These are phyloP conservation scores for Aegotheles bennettii DNA, from an alignment of 2,113 vertebrate genomes.

Conservation along the genomic window DNA sequence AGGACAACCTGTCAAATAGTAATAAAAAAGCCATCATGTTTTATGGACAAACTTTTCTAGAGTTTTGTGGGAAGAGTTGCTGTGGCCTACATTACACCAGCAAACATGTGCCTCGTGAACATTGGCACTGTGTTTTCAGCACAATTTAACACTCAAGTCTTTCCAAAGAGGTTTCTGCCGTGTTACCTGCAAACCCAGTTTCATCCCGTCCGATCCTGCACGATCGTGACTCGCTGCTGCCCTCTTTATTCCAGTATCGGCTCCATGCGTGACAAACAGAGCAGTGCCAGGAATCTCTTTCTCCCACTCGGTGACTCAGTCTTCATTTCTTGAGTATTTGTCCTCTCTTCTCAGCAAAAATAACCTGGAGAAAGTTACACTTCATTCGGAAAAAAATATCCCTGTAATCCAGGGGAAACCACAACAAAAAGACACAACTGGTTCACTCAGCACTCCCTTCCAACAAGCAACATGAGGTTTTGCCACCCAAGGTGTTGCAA, in stretches of 20 bases:
- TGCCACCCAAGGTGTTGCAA: neutral
- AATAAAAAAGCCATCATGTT: neutral
- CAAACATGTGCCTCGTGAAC: neutral
- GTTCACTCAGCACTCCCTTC: neutral
- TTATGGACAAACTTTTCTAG: neutral
- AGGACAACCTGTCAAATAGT: neutral
- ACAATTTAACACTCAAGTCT: neutral
- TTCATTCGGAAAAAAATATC: neutral
- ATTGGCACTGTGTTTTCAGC: rapidly evolving
- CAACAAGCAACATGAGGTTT: neutral
- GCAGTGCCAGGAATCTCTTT: neutral
- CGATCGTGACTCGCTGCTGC: neutral
- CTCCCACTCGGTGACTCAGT: neutral
- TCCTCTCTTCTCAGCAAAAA: neutral
- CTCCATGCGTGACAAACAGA: neutral
- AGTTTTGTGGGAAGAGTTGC: neutral
- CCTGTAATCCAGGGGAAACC: neutral
- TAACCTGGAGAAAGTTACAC: neutral
- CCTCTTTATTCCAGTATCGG: neutral
- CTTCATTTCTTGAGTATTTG: neutral
- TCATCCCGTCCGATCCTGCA: rapidly evolving
- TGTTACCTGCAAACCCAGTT: neutral
- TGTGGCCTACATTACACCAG: neutral
- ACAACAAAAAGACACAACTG: neutral
- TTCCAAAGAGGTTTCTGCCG: neutral